Evolutionary conservation across 2,888 invertebrate species (phyloP), one percentile per base, ranked within the genome.

Genomic region (Scaptomyza reducta): DNA sequence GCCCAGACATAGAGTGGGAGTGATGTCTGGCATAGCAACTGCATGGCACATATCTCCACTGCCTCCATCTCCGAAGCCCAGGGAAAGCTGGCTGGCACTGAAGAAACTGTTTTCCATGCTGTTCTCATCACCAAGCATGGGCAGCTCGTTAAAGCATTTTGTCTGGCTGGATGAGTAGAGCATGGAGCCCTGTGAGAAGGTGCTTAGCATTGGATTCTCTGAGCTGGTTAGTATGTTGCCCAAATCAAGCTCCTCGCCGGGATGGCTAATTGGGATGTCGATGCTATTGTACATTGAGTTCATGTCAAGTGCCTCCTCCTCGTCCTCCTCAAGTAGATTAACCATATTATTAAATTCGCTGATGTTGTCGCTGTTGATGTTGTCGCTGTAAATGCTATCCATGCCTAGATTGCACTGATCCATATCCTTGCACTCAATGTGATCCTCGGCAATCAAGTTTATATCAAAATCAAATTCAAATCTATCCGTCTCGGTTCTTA

Each of bases 381-480:
- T 40, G 40, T 49, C 38, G 50, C 55, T 79, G 72, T 66, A 67
- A 44, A 50, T 70, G 44, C 42, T 65, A 59, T 58, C 75, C 60
- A 60, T 72, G 35, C 53, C 54, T 70, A 60, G 77, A 76, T 63
- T 79, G 70, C 73, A 77, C 72, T 66, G 80, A 74, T 77, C 80
- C 80, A 76, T 74, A 56, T 76, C 65, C 66, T 86, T 81, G 56
- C 56, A 65, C 55, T 74, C 78, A 65, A 75, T 73, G 58, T 50
- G 63, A 74, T 81, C 76, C 73, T 79, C 83, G 74, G 81, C 83
- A 86, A 90, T 82, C 88, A 90, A 72, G 76, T 84, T 87, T 78
- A 90, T 89, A 79, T 90, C 89, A 83, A 90, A 90, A 59, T 89
- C 89, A 82, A 89, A 89, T 78, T 88, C 79, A 71, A 82, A 81